Conservation (phyloP, 2,113 vertebrate species). For the Sceloporus undulatus region DNA sequence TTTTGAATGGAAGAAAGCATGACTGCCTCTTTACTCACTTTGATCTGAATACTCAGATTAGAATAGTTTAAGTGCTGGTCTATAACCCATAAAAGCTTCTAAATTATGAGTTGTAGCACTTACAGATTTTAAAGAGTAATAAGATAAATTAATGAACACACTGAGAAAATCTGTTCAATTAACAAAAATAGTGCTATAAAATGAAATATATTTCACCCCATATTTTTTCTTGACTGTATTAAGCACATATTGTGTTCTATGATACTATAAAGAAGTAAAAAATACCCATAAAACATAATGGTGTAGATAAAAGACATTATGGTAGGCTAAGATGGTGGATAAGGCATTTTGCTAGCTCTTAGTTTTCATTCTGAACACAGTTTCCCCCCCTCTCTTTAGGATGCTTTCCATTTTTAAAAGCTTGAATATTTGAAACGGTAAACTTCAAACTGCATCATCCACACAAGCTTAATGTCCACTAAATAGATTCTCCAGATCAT, state of each 20-base stretch:
- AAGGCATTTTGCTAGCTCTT: neutral
- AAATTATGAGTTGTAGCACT: slow-evolving; percentile 11
- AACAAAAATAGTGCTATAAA: slow-evolving; percentile 3
- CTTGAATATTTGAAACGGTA: neutral
- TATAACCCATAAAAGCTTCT: neutral
- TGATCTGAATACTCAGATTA: neutral
- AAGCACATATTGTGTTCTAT: slow-evolving; percentile 13
- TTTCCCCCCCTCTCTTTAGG: neutral
- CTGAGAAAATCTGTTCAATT: neutral
- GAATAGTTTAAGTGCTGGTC: neutral
- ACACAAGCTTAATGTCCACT: neutral
- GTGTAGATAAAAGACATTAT: neutral
- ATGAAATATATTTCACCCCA: neutral
- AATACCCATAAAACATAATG: neutral
- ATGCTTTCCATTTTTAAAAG: slow-evolving; percentile 4
- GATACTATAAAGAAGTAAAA: neutral
- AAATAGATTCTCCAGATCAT: neutral
- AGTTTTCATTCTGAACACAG: neutral
- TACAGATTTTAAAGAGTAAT: slow-evolving; percentile 20
- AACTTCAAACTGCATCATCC: neutral
- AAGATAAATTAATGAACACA: slow-evolving; percentile 9
- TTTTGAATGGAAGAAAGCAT: no score
- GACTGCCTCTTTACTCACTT: neutral
- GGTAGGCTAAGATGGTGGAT: neutral
- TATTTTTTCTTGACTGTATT: neutral